A percentile compares a stretch with the other conserved stretches of the same genome.
Evolutionary conservation across 2,888 invertebrate species (phyloP).

Genomic region (Diarsia rubi): DNA sequence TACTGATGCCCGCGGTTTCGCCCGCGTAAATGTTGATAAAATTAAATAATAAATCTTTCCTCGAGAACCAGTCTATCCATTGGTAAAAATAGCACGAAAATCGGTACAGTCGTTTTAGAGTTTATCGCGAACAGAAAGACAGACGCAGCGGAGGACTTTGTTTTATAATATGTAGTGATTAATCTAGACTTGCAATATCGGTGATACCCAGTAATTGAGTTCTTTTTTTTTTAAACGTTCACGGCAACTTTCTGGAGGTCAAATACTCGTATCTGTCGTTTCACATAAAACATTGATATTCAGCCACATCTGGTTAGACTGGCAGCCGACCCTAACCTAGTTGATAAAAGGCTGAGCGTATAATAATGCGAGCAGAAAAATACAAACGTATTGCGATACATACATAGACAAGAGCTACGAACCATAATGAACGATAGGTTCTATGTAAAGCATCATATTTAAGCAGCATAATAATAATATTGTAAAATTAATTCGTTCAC

Average conservation of each 20-base stretch:
- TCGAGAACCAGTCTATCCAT: no score
- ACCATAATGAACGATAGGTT: not conserved
- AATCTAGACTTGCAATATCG: not conserved
- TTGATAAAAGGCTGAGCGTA: constrained; percentile 30
- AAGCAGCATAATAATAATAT: not conserved
- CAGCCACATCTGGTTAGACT: constrained; percentile 27
- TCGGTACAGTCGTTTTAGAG: no score
- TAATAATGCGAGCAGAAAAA: constrained; percentile 10
- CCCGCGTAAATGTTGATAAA: no score
- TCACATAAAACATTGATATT: constrained; percentile 35
- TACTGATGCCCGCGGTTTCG: no score
- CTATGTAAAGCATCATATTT: not conserved
- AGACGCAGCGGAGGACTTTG: no score
- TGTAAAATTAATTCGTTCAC: no score
- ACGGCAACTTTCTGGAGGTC: constrained; percentile 1
- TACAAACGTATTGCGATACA: not conserved
- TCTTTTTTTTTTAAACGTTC: no score
- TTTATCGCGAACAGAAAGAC: no score
- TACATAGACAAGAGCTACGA: not conserved
- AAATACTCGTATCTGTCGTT: constrained; percentile 4
- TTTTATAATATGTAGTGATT: no score
- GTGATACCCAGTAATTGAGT: no score
- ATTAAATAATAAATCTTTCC: no score
- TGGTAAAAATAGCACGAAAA: no score
- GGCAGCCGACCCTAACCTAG: constrained; percentile 44